These are phyloP conservation scores for Digitonthophagus gazella DNA, from an alignment of 2,888 invertebrate species.

Conservation along the genomic window DNA sequence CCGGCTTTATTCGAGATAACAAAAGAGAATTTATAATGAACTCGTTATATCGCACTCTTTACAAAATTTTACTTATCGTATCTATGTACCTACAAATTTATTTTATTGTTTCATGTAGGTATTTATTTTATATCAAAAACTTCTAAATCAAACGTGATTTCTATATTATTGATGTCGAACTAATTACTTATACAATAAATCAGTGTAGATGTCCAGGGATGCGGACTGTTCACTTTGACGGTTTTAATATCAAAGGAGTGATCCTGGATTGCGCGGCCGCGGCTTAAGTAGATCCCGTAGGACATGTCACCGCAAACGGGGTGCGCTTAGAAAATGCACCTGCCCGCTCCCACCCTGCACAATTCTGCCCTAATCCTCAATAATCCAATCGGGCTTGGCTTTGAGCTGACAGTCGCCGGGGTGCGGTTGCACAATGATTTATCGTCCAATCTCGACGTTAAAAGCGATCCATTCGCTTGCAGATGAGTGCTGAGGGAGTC, in stretches of 20 bases:
- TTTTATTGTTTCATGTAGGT: too few relatives aligned
- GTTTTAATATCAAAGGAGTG: neutral
- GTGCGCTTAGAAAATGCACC: constrained; percentile 11
- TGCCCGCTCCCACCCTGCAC: constrained; percentile 12
- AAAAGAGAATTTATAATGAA: constrained; percentile 9
- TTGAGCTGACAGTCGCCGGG: neutral
- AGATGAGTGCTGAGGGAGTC: neutral
- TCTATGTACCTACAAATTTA: too few relatives aligned
- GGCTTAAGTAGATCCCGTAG: neutral
- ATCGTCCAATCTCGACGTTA: neutral
- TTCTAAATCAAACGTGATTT: too few relatives aligned
- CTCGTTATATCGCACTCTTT: neutral
- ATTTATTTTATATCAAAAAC: too few relatives aligned
- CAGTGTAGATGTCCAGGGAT: neutral
- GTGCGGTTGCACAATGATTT: neutral
- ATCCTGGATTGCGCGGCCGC: neutral
- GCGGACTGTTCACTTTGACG: neutral
- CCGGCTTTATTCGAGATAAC: neutral
- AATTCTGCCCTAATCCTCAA: neutral
- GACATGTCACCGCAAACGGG: constrained; percentile 10
- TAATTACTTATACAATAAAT: too few relatives aligned
- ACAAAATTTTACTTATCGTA: too few relatives aligned
- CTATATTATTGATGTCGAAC: too few relatives aligned
- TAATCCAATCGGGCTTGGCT: neutral
- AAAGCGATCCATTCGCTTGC: neutral